A percentile compares a stretch with the other conserved stretches of the same genome.
Evolutionary conservation across 2,888 invertebrate species (phyloP).

Genomic region (Sturmia bella): DNA sequence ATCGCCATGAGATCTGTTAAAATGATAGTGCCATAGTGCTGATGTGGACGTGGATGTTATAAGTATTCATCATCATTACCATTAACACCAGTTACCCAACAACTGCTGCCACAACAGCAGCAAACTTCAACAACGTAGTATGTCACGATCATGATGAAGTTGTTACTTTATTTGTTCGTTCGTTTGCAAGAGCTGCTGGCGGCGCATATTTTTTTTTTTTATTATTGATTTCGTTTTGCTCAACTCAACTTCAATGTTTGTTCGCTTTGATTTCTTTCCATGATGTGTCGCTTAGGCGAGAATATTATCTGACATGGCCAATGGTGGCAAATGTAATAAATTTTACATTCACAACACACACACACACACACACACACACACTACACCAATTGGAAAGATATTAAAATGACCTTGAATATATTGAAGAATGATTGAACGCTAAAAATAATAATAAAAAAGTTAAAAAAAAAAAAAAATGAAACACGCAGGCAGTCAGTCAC

Average conservation of each 20-base stretch:
- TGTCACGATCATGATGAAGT: constrained; percentile 41
- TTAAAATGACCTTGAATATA: constrained; percentile 70
- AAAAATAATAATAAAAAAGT: not conserved
- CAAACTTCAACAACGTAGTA: not conserved
- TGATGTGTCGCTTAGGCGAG: constrained; percentile 8
- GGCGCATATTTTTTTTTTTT: constrained; percentile 41
- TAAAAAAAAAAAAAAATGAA: not conserved
- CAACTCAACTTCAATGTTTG: constrained; percentile 25
- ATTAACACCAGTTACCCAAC: constrained; percentile 31
- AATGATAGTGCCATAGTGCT: constrained; percentile 22
- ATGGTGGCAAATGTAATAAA: constrained; percentile 58
- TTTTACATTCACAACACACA: constrained; percentile 53
- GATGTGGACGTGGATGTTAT: constrained; percentile 33
- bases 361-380: constrained; percentile 1
- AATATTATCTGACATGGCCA: constrained; percentile 47
- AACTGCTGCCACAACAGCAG: too few species aligned
- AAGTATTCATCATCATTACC: constrained; percentile 44
- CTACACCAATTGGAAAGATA: constrained; percentile 62
- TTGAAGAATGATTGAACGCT: constrained; percentile 69
- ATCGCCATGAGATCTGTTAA: constrained; percentile 42
- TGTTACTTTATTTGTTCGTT: constrained; percentile 26
- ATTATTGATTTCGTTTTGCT: not conserved
- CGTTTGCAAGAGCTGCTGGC: constrained; percentile 43
- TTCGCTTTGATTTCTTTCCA: constrained; percentile 5
- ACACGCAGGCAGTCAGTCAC: constrained; percentile 16